Conservation (phyloP, 2,113 vertebrate genomes). For the Chunga burmeisteri region DNA sequence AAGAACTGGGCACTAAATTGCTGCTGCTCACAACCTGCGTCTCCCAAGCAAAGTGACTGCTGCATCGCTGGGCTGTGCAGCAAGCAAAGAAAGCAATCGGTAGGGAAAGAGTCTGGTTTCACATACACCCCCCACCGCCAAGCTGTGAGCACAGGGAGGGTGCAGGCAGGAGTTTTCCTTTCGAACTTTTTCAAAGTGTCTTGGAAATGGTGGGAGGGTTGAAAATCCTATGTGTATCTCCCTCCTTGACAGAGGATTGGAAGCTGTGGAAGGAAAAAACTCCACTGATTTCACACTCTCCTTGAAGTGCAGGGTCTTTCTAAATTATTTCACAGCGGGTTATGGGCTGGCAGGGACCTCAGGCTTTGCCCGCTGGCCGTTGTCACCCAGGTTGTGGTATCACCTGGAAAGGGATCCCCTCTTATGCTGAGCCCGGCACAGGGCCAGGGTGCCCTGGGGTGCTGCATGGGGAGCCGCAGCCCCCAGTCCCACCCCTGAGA, state of each 20-base stretch:
- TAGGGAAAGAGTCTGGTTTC: background rate
- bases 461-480: accelerated
- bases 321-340: background rate
- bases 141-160: background rate
- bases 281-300: background rate
- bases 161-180: slow-evolving; percentile 14
- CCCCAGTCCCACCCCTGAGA: background rate
- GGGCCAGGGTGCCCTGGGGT: background rate
- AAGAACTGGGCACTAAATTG: background rate
- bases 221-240: background rate
- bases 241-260: background rate
- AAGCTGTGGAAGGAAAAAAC: background rate
- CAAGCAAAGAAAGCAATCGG: background rate
- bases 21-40: background rate
- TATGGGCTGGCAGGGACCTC: background rate
- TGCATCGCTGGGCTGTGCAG: accelerated
- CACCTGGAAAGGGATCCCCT: background rate
- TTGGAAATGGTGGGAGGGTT: background rate
- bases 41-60: background rate
- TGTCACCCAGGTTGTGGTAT: background rate
- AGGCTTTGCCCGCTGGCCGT: accelerated
- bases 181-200: background rate
- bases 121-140: background rate
- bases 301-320: accelerated
- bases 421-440: accelerated